Evolutionary conservation across 2,797 vertebrate genomes (phyloP), one percentile per base, ranked within the genome.

Genomic region (Acipenser oxyrinchus): DNA sequence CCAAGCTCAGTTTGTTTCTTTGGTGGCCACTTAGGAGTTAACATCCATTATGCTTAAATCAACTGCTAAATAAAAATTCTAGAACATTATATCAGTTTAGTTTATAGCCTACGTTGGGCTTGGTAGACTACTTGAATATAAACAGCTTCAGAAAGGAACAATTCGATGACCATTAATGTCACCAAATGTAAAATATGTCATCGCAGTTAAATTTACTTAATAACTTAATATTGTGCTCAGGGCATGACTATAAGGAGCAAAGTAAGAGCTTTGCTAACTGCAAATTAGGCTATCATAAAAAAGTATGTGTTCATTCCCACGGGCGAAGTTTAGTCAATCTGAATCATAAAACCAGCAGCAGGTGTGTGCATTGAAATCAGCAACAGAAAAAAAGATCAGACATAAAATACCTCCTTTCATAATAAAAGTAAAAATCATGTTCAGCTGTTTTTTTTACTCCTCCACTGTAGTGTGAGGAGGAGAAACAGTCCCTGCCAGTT

Each of bases 121-220:
- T 37, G 23, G 23, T 37, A 37, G 23, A 37, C 23, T 37, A 37
- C 23, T 4, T 37, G 23, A 37, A 37, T 37, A 37, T 37, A 66
- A 66, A 49, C 62, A 59, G 49, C 65, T 69, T 69, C 15, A 53
- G 48, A 64, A 15, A 61, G 37, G 60, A 52, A 70, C 69, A 66
- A 70, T 62, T 63, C 59, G 62, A 65, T 58, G 60, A 66, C 64
- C 58, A 63, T 66, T 66, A 70, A 70, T 70, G 69, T 70, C 64
- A 70, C 69, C 60, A 63, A 70, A 66, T 66, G 66, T 70, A 62
- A 70, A 70, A 64, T 67, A 66, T 49, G 66, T 70, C 51, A 63
- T 63, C 66, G 52, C 60, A 51, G 65, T 70, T 70, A 70, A 67
- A 70, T 70, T 70, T 53, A 66, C 59, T 70, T 64, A 64, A 37